A percentile compares a stretch with the other conserved stretches of the same genome.
Conservation (phyloP, 2,113 vertebrate genomes). For the Triplophysa tibetana region DNA sequence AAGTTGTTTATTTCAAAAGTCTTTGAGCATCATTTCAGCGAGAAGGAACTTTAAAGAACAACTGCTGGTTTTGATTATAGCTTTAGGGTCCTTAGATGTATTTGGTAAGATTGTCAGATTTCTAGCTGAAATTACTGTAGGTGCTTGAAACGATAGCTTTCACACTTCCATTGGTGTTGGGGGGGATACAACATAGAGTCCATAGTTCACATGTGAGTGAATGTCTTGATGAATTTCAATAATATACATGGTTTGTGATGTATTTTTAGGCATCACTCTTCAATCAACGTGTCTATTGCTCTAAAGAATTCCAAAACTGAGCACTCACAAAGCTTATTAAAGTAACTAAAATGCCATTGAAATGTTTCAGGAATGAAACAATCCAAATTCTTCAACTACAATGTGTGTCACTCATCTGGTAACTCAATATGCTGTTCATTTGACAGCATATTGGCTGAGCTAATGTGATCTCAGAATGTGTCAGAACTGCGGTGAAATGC, state of each 20-base stretch:
- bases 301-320: background rate
- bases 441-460: background rate
- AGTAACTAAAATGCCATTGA: background rate
- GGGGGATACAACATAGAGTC: background rate
- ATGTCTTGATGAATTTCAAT: background rate
- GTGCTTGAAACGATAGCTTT: slow-evolving; percentile 9
- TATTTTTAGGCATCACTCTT: background rate
- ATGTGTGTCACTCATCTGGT: background rate
- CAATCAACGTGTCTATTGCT: background rate
- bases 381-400: background rate
- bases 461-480: background rate
- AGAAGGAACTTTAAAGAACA: background rate
- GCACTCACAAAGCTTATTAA: slow-evolving; percentile 5
- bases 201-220: background rate
- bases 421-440: slow-evolving; percentile 2
- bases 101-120: background rate
- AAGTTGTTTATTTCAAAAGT: background rate
- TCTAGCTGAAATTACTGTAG: background rate
- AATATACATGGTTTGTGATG: background rate
- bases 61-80: background rate
- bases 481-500: background rate
- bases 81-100: background rate
- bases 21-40: background rate
- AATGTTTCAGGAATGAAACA: background rate
- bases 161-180: background rate